Base-by-base conservation (phyloP, 2,888 invertebrate species). In the Thecophora atra region DNA sequence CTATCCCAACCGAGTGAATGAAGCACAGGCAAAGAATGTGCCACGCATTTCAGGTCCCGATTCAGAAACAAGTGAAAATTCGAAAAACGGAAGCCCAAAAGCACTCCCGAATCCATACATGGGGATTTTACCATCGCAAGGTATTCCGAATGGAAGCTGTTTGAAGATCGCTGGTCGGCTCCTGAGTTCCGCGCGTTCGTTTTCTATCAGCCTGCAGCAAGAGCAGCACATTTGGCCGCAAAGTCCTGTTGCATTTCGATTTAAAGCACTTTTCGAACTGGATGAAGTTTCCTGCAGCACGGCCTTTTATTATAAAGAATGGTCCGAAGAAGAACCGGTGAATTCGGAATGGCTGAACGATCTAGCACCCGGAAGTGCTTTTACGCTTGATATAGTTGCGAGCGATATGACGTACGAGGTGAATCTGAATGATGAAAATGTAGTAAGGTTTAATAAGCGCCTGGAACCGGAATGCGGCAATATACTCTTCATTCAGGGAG, bases 201-300 rank as follows among this genome's bases (percentile, higher is more conserved):
- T 94, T 85, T 89, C 89, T 73, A 87, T 94, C 58, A 94, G 94
- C 85, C 87, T 94, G 72, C 91, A 92, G 86, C 89, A 90, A 78
- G 88, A 87, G 2, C 85, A 88, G 67, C 88, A 89, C 76, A 88
- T 91, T 75, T 93, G 92, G 90, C 93, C 94, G 21, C 91, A 90
- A 82, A 90, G 93, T 17, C 88, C 89, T 78, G 90, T 94, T 75
- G 89, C 91, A 47, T 87, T 94, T 79, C 94, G 95, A 87, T 88
- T 92, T 77, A 93, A 94, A 87, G 91, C 94, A 26, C 89, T 94
- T 76, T 93, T 94, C 82, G 86, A 87, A 66, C 17, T 88, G 30
- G 87, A 88, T 15, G 89, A 90, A 79, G 85, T 90, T 5, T 37
- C 37, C 37, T 37, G 37, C 37, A 89, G 93, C 70, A 89, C 92